Base-by-base conservation (phyloP, 2,113 vertebrate species). In the Scartelaos histophorus region DNA sequence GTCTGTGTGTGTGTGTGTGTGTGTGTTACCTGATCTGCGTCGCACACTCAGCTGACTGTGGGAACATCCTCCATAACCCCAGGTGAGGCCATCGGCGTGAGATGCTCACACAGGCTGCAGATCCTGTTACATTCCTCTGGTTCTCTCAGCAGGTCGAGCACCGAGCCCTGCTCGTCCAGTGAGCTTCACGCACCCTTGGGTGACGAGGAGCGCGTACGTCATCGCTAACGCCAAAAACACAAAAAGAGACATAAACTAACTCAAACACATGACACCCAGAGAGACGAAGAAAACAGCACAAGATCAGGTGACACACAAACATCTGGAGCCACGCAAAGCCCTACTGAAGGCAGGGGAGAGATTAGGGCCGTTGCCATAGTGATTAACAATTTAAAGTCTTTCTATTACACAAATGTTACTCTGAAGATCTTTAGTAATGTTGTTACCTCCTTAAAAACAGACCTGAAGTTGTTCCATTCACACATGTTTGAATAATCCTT, bases 1-100 rank as follows among this genome's bases (percentile, higher is more conserved):
- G 19, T 51, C 49, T 16, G 13, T 51, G 16, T 19, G 49, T 51
- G n/a, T n/a, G n/a, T n/a, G n/a, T 51, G 49, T 15, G 47, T 49
- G 16, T 10, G 1, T 51, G 83, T 85, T 66, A 84, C 77, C 67
- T 38, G 73, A 88, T 79, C 75, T 3, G 66, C 61, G 2, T 47
- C 43, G 34, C 49, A 43, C 66, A 66, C 35, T 54, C 51, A 4
- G 17, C 5, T 38, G 78, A 64, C 82, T 79, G 87, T 90, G 89
- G 87, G 90, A 91, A 90, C 75, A 49, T 83, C 57, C 62, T 66
- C 76, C 13, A 43, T 24, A 38, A 79, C 83, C 82, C 80, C 70
- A 75, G 87, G 83, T 82, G 71, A 82, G 47, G 77, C 82, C 58
- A 3, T 53, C 24, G 70, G 70, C 60, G 22, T 51, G 66, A 68